Evolutionary conservation across 2,888 invertebrate genomes (phyloP), one percentile per base, ranked within the genome.

Genomic region (Invenusta paracnida): DNA sequence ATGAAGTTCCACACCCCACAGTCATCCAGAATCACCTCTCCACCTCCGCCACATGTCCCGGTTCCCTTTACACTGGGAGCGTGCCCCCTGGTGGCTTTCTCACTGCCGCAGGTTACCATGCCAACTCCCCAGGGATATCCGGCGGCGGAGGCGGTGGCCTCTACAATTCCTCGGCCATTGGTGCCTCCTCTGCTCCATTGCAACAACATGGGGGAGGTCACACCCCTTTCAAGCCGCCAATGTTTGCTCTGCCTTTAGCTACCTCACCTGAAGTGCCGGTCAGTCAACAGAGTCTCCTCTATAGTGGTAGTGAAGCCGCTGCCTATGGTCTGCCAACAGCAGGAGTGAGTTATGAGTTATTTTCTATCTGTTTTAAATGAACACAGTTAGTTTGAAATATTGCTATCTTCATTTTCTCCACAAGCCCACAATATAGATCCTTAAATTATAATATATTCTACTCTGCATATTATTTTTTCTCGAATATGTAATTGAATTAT

Each of bases 1-100:
- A 73, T 23, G 73, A 73, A 73, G 73, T 73, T 73, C 73, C 73
- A 2, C 73, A 73, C 73, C 27, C 73, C 73, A 73, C 27, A 5
- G 73, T 73, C 5, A 23, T 73, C 23, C 73, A 73, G 73, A 5
- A 73, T 73, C 73, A 5, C 23, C 73, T 73, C 73, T 73, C 73
- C 11, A 73, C 73, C 23, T 73, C 73, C 11, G 73, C 73, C 2
- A 73, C 73, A 73, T 73, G 73, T 73, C 73, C 73, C 2, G 73
- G 73, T 2, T 73, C 73, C 23, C 73, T 73, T 23, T 73, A 73
- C 73, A 73, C 73, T 23, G 23, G 73, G 17, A 13, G 48, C 48
- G 5, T 5, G 48, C 48, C 48, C 17, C 17, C 17, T 48, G 48
- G 48, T 5, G 48, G 48, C 5, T 48, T 5, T n/a, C n/a, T n/a